These are phyloP conservation scores for Metridium senile DNA, from an alignment of 92 coral and sea anemone species.

Conservation along the genomic window DNA sequence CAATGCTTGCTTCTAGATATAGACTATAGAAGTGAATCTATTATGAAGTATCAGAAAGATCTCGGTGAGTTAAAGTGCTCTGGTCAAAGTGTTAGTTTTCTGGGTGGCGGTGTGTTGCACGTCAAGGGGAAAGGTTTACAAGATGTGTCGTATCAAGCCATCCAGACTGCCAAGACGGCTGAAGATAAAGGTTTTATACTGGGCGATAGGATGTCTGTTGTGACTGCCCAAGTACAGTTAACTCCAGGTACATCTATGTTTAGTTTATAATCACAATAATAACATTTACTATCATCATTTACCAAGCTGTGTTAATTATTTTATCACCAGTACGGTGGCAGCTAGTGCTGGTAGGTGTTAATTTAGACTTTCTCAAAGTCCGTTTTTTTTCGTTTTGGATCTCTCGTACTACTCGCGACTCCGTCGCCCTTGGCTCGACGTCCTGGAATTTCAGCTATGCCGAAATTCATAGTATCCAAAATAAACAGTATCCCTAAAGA, in stretches of 20 bases:
- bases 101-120: slow-evolving; percentile 32
- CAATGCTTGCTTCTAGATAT: slow-evolving; percentile 47
- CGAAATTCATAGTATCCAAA: too few relatives aligned
- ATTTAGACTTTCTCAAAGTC: too few relatives aligned
- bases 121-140: slow-evolving; percentile 54
- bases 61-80: slow-evolving; percentile 49
- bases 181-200: slow-evolving; percentile 32
- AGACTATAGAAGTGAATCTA: slow-evolving; percentile 40
- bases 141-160: slow-evolving; percentile 48
- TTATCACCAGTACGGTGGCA: too few relatives aligned
- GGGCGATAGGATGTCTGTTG: slow-evolving; percentile 43
- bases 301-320: too few relatives aligned
- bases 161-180: slow-evolving; percentile 23
- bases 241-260: slow-evolving; percentile 52
- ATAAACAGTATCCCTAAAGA: too few relatives aligned
- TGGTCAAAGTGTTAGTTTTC: slow-evolving; percentile 22
- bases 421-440: too few relatives aligned
- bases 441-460: too few relatives aligned
- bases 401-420: too few relatives aligned
- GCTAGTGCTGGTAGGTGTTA: too few relatives aligned
- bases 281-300: background rate
- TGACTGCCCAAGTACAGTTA: slow-evolving; percentile 35
- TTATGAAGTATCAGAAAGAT: slow-evolving; percentile 39
- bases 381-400: too few relatives aligned
- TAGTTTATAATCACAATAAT: background rate